Conservation (phyloP, 2,888 invertebrate genomes). For the Kryphioiulus occultus region DNA sequence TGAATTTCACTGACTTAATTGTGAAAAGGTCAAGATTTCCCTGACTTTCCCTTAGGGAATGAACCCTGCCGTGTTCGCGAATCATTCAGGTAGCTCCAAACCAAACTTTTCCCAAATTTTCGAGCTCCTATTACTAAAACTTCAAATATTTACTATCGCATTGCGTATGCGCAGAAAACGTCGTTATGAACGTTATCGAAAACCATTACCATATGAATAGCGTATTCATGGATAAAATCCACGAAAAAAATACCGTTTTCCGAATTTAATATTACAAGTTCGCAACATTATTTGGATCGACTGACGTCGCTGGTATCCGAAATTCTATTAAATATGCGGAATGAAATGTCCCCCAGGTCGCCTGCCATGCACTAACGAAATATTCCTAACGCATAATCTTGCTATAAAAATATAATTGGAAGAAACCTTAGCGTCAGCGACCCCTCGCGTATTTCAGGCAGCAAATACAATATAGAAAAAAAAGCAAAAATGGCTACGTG, state of each 20-base stretch:
- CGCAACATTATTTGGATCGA: conserved; percentile 18
- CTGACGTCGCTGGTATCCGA: background rate
- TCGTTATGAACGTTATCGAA: background rate
- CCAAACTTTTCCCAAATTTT: background rate
- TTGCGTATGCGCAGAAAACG: background rate
- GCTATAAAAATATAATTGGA: conserved; percentile 29
- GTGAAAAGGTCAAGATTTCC: too few relatives aligned
- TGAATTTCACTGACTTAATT: too few relatives aligned
- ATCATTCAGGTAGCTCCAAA: too few relatives aligned
- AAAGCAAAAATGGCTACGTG: background rate
- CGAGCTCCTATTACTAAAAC: background rate
- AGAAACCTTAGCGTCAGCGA: background rate
- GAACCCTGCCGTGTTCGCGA: too few relatives aligned
- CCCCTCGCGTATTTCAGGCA: background rate
- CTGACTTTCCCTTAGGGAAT: too few relatives aligned
- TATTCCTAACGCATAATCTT: background rate
- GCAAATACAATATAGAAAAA: background rate
- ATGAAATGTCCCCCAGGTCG: conserved; percentile 24
- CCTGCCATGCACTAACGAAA: background rate
- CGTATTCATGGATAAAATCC: background rate
- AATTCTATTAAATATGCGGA: conserved; percentile 30
- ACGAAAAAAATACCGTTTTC: background rate
- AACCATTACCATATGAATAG: background rate
- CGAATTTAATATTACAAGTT: conserved; percentile 12
- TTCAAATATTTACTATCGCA: background rate